Base-by-base conservation (phyloP, 2,113 vertebrate genomes). In the Uropsilus gracilis region DNA sequence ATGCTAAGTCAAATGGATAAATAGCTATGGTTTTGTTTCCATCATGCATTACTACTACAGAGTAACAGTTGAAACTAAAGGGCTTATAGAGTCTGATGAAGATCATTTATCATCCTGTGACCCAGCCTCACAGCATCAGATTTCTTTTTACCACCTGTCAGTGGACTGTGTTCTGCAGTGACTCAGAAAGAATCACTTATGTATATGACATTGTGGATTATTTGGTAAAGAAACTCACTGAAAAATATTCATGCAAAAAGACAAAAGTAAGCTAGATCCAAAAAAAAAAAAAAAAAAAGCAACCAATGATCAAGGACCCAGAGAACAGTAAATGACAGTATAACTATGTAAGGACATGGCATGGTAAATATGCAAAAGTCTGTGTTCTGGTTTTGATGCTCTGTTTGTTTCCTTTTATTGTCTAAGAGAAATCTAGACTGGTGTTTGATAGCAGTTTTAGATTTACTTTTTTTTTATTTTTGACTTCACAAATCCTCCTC, bases 21-120 rank as follows among this genome's bases (percentile, higher is more conserved):
- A 90, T 69, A 93, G 42, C 37, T 77, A 53, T 81, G 84, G 92
- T 72, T 94, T 96, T 48, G 88, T 53, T 89, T 95, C 86, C 61
- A 30, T n/a, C 72, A 61, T 39, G 24, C 8, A 46, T 92, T n/a
- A n/a, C n/a, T 89, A 75, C 8, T 72, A 46, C 81, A 77, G 75
- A 94, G 32, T 84, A 95, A 78, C 34, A 57, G 32, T 34, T 66
- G 64, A 89, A 78, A 89, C 37, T 55, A 50, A 9, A 28, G 20
- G 66, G 28, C 44, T 83, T 69, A 69, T n/a, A 68, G 64, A 90
- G 75, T 37, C 42, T 4, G 4, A 13, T 46, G 46, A 18, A 68
- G 42, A 30, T 44, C 32, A 12, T 84, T 77, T 81, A 76, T 87
- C 48, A 83, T 34, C 37, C 32, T 61, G 44, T 13, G 6, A 8